These are phyloP conservation scores for Drosophila kambysellisi DNA, from an alignment of 2,888 invertebrate species.

Conservation along the genomic window DNA sequence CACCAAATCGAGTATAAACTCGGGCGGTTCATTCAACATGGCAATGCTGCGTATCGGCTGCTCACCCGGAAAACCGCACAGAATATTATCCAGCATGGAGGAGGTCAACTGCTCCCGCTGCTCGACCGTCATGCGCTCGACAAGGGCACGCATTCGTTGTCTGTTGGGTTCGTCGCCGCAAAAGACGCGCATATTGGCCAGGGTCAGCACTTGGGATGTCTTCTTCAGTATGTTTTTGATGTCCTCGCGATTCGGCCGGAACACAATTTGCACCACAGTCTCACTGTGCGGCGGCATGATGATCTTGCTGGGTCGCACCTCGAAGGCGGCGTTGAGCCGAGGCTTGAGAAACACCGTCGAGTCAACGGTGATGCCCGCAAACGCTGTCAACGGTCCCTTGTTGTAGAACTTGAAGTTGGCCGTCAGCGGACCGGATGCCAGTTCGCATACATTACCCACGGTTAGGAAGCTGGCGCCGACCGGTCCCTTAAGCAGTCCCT, in stretches of 20 bases:
- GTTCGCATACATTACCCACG: constrained; percentile 86
- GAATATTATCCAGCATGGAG: constrained; percentile 73
- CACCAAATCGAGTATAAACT: constrained; percentile 79
- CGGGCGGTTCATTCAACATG: constrained; percentile 77
- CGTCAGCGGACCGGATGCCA: constrained; percentile 83
- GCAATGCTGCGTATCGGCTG: constrained; percentile 69
- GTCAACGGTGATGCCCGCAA: constrained; percentile 84
- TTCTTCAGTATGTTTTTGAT: constrained; percentile 83
- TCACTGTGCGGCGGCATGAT: constrained; percentile 85
- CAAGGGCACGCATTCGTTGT: constrained; percentile 82
- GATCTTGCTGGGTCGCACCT: constrained; percentile 85
- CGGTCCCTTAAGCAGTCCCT: constrained; percentile 86
- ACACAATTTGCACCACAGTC: constrained; percentile 84
- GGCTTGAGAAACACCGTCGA: constrained; percentile 80
- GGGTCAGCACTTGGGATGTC: constrained; percentile 83
- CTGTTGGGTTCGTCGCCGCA: constrained; percentile 86
- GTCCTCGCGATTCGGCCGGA: constrained; percentile 86
- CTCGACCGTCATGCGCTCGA: constrained; percentile 71
- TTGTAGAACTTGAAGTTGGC: constrained; percentile 86
- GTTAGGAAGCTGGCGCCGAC: constrained; percentile 87
- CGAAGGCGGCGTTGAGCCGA: constrained; percentile 78
- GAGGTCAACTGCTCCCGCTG: constrained; percentile 76
- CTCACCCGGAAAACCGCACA: constrained; percentile 79
- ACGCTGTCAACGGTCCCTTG: constrained; percentile 87
- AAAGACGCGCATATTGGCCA: constrained; percentile 86